Percentiles rank a stretch among this genome's conserved stretches.
These are phyloP conservation scores for Arctia plantaginis DNA, from an alignment of 2,888 invertebrate genomes.

Conservation along the genomic window DNA sequence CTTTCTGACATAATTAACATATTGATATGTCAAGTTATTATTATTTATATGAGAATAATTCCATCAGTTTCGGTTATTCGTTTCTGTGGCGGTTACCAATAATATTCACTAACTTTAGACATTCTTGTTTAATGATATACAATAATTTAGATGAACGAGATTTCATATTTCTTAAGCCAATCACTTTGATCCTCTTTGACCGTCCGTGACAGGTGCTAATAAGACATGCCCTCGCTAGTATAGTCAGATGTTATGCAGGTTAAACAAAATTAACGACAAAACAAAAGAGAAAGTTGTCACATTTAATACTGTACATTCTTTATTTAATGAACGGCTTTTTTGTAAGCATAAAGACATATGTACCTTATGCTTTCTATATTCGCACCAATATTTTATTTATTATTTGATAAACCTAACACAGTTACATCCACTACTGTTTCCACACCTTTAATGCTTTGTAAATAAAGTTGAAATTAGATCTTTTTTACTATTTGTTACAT, in stretches of 20 bases:
- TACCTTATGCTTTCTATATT: constrained; percentile 71
- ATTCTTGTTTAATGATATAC: no score
- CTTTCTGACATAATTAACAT: no score
- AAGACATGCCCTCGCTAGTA: neutral
- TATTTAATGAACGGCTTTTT: constrained; percentile 35
- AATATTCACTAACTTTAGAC: no score
- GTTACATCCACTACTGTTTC: constrained; percentile 27
- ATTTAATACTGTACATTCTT: constrained; percentile 40
- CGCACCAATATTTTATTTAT: constrained; percentile 69
- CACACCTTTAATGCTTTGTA: constrained; percentile 22
- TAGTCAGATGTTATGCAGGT: constrained; percentile 21
- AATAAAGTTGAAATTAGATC: constrained; percentile 44
- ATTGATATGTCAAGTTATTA: no score
- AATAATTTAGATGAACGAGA: no score
- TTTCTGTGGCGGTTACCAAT: no score
- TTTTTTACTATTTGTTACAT: constrained; percentile 22
- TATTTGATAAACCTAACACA: constrained; percentile 53
- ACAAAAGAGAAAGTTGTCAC: constrained; percentile 38
- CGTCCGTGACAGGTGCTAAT: neutral
- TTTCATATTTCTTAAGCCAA: no score
- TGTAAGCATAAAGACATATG: constrained; percentile 35
- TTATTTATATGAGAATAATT: no score
- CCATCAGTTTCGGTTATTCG: no score
- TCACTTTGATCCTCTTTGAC: neutral
- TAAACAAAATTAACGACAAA: constrained; percentile 31